Evolutionary conservation across 1,140 invertebrate genomes (phyloP).

Genomic region (Drosophila rhopaloa): DNA sequence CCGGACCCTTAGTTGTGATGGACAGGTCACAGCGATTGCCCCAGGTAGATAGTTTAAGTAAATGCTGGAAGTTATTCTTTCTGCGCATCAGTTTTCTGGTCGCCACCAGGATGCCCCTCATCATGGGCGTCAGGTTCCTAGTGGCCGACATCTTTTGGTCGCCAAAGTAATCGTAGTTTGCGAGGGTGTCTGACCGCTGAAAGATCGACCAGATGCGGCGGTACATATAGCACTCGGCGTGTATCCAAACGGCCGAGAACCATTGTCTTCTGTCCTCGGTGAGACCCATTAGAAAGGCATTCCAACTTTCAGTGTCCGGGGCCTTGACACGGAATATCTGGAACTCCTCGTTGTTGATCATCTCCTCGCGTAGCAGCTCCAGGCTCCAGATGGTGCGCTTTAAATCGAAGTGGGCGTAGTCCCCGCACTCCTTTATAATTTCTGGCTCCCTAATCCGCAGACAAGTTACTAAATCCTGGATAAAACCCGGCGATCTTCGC

Average conservation of each 20-base stretch:
- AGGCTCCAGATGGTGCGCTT: slow-evolving; percentile 55
- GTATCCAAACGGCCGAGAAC: slow-evolving; percentile 94
- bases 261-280: slow-evolving; percentile 87
- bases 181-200: slow-evolving; percentile 88
- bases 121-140: slow-evolving; percentile 85
- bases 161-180: slow-evolving; percentile 91
- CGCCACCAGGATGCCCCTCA: slow-evolving; percentile 85
- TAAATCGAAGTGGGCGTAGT: slow-evolving; percentile 52
- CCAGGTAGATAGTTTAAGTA: slow-evolving; percentile 89
- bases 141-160: slow-evolving; percentile 89
- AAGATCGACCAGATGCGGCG: slow-evolving; percentile 92
- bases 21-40: slow-evolving; percentile 94
- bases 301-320: slow-evolving; percentile 85
- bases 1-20: slow-evolving; percentile 88
- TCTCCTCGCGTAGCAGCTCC: slow-evolving; percentile 87
- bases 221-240: slow-evolving; percentile 97
- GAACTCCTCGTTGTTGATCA: slow-evolving; percentile 90
- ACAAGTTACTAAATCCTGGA: slow-evolving; percentile 87
- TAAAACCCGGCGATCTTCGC: slow-evolving; percentile 93
- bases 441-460: slow-evolving; percentile 18
- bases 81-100: slow-evolving; percentile 2
- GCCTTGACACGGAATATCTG: slow-evolving; percentile 84
- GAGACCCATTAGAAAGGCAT: slow-evolving; percentile 81
- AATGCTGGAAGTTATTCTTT: slow-evolving; percentile 85
- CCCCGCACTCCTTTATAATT: slow-evolving; percentile 43